phyloP scores from a whole-genome alignment of 2,797 vertebrate species.

The Petrocephalus sullivani region DNA sequence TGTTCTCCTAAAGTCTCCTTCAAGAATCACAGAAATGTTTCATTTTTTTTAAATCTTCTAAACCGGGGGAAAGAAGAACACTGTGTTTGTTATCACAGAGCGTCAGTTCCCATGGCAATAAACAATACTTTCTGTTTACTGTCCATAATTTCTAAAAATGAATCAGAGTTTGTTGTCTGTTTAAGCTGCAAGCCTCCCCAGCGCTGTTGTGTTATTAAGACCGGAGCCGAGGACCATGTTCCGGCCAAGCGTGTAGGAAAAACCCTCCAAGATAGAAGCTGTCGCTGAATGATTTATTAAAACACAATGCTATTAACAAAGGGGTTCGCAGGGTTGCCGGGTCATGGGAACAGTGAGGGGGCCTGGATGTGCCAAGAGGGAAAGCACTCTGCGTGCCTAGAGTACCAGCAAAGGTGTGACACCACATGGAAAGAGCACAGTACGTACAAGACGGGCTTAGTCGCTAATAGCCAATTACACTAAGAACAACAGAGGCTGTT shows the following conservation, averaged over 20 bases:
- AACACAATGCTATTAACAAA: background rate
- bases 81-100: background rate
- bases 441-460: background rate
- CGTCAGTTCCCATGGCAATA: background rate
- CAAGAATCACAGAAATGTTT: background rate
- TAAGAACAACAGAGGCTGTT: background rate
- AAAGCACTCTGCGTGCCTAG: background rate
- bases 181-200: background rate
- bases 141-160: slow-evolving; percentile 1
- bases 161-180: background rate
- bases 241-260: background rate
- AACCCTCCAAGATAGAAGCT: background rate
- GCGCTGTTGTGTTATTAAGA: background rate
- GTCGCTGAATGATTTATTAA: slow-evolving; percentile 4
- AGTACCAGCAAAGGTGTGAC: background rate
- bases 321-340: background rate
- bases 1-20: background rate
- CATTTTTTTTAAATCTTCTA: background rate
- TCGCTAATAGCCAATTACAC: background rate
- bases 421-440: background rate
- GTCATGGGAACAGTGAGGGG: background rate
- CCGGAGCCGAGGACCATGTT: background rate
- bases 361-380: background rate
- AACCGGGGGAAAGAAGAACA: background rate
- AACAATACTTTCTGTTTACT: background rate